A percentile compares a stretch with the other conserved stretches of the same genome.
phyloP scores from a whole-genome alignment of 2,888 invertebrate species.

The Meliscaeva auricollis region DNA sequence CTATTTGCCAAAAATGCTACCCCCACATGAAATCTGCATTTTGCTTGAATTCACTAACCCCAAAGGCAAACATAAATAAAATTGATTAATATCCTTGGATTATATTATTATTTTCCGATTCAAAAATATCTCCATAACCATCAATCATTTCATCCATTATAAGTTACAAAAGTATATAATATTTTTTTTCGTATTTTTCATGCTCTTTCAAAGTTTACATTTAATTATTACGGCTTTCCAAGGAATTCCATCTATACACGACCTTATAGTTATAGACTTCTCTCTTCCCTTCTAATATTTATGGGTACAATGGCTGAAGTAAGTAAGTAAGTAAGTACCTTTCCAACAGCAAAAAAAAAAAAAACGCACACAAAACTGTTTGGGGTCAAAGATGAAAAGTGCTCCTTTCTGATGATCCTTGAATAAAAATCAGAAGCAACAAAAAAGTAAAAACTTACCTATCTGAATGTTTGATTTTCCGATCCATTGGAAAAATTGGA shows the following conservation, averaged over 20 bases:
- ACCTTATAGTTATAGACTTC: conserved; percentile 4
- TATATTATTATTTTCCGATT: conserved; percentile 37
- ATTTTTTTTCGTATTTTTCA: not conserved
- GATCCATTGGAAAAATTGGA: conserved; percentile 70
- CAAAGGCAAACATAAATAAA: conserved; percentile 65
- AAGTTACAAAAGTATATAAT: not conserved
- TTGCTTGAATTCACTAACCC: conserved; percentile 51
- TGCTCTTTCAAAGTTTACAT: conserved; percentile 36
- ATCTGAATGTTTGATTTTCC: conserved; percentile 72
- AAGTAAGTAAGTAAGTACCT: conserved; percentile 25
- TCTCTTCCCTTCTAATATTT: not conserved
- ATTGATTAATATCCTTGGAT: conserved; percentile 65
- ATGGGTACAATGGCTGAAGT: conserved; percentile 2
- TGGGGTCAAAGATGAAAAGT: conserved; percentile 52
- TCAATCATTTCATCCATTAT: conserved; percentile 18
- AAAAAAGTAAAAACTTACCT: conserved; percentile 38
- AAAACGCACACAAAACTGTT: conserved; percentile 36
- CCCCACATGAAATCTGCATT: conserved; percentile 7
- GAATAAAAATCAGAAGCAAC: not conserved
- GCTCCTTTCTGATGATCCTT: conserved; percentile 41
- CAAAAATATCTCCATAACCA: conserved; percentile 24
- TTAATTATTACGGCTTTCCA: conserved; percentile 67
- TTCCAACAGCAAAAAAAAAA: conserved; percentile 19
- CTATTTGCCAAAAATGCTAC: too few relatives aligned
- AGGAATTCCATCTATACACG: not conserved